These are phyloP conservation scores for Psittacara wagleri DNA, from an alignment of 2,113 vertebrate species.

Conservation along the genomic window DNA sequence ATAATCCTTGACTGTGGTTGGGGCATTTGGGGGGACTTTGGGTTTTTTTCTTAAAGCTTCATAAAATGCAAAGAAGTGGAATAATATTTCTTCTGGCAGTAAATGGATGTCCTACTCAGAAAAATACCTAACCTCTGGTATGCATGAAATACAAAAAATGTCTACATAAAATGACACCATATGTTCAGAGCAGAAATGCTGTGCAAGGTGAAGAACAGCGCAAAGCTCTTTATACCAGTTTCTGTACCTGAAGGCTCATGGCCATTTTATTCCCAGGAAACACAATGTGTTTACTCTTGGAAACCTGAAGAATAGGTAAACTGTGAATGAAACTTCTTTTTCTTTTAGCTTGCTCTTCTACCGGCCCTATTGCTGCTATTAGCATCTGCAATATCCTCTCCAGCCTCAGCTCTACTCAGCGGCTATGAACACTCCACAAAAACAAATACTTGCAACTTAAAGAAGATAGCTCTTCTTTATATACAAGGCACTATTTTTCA, in stretches of 20 bases:
- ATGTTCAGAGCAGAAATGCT: neutral
- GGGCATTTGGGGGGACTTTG: too few species aligned
- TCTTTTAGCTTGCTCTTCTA: neutral
- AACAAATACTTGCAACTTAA: neutral
- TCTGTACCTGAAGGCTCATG: neutral
- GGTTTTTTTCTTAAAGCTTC: neutral
- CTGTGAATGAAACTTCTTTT: neutral
- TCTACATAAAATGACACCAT: neutral
- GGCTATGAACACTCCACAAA: neutral
- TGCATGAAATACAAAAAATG: neutral
- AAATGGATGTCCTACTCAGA: neutral
- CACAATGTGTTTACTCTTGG: neutral
- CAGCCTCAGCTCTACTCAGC: neutral
- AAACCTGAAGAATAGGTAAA: neutral
- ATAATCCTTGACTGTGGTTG: neutral
- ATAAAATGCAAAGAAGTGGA: neutral
- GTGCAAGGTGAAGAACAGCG: neutral
- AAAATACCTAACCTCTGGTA: neutral
- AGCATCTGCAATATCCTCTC: neutral
- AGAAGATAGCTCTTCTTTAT: neutral
- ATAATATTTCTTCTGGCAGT: neutral
- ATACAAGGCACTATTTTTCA: neutral
- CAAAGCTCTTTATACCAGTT: neutral
- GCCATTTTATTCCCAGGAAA: neutral
- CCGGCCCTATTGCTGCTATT: neutral